phyloP scores from a whole-genome alignment of 1,140 invertebrate species.

The Heliconius melpomene region DNA sequence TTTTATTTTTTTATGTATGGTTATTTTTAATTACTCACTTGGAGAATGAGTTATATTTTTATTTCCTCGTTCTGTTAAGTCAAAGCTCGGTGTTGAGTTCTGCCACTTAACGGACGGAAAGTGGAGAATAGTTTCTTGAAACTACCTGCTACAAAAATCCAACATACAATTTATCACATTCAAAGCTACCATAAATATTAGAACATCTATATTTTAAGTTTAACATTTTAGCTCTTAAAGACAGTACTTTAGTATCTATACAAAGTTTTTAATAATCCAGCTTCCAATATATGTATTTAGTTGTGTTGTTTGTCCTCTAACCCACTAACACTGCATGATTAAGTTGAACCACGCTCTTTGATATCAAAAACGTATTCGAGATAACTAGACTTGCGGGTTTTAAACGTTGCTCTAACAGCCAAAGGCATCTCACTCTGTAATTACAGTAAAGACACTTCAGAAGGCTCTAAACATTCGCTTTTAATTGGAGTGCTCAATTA shows the following conservation, averaged over 20 bases:
- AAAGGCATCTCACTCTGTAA: constrained; percentile 63
- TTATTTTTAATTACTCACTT: too few relatives aligned
- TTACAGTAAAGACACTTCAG: constrained; percentile 61
- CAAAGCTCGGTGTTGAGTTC: too few relatives aligned
- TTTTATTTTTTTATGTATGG: too few relatives aligned
- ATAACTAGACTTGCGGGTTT: constrained; percentile 51
- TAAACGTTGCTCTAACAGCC: constrained; percentile 50
- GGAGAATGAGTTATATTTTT: too few relatives aligned
- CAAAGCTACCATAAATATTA: background rate
- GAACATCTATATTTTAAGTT: too few relatives aligned
- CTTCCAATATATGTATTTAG: constrained; percentile 2
- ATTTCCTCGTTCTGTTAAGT: too few relatives aligned
- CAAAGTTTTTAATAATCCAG: background rate
- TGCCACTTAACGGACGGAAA: too few relatives aligned
- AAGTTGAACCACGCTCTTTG: constrained; percentile 41
- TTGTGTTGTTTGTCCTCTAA: constrained; percentile 45
- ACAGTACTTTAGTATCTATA: background rate
- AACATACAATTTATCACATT: background rate
- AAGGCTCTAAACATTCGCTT: constrained; percentile 63
- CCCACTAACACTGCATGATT: constrained; percentile 52
- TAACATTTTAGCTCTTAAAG: background rate
- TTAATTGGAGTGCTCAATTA: constrained; percentile 78
- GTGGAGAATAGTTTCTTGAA: too few relatives aligned
- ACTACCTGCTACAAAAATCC: too few relatives aligned
- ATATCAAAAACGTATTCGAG: constrained; percentile 47